Evolutionary conservation across 2,113 vertebrate species (phyloP).

Genomic region (Sylvietta virens): DNA sequence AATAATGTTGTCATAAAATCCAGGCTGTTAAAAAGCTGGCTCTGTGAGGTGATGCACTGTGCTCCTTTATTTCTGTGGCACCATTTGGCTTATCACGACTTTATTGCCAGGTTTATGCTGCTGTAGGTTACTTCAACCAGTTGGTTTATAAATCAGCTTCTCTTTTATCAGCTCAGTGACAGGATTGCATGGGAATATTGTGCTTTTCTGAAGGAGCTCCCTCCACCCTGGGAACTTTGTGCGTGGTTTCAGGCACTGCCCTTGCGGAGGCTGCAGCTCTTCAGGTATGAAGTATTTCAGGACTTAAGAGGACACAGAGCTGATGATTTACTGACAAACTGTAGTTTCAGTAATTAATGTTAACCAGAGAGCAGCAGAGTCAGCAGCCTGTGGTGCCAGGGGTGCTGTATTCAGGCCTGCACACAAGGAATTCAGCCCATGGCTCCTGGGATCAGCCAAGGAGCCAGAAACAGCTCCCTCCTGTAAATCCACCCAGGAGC

Average conservation of each 20-base stretch:
- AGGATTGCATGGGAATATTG: accelerated
- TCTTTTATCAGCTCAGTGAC: neutral
- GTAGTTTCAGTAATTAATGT: neutral
- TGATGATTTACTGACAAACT: neutral
- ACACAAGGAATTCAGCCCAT: neutral
- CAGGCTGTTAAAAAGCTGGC: neutral
- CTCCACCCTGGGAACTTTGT: neutral
- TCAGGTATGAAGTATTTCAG: neutral
- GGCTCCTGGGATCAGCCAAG: neutral
- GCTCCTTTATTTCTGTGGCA: neutral
- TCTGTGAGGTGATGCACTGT: neutral
- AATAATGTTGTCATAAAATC: neutral
- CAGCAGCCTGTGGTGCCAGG: neutral
- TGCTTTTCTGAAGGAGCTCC: neutral
- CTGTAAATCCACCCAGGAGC: neutral
- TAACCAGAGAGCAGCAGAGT: neutral
- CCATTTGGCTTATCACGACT: neutral
- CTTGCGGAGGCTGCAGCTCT: neutral
- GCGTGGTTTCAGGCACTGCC: neutral
- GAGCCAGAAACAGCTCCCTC: neutral
- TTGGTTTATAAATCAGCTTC: neutral
- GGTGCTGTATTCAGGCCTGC: neutral
- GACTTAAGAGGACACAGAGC: neutral
- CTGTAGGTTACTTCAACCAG: neutral
- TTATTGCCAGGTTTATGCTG: neutral